Conservation (phyloP, 2,113 vertebrate species). For the Typhlomys cinereus region DNA sequence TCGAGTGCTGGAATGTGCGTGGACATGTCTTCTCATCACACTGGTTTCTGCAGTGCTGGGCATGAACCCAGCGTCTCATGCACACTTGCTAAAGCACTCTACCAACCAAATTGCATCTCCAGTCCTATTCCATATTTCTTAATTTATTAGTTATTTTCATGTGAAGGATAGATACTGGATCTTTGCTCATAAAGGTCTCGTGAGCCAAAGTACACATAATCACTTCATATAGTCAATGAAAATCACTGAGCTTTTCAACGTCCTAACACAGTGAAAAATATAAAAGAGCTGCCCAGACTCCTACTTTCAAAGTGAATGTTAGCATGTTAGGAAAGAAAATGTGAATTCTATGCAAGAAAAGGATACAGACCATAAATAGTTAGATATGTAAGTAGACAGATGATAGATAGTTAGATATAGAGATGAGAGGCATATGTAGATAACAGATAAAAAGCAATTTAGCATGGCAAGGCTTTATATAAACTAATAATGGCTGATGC, state of each 20-base stretch:
- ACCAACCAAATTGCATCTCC: background rate
- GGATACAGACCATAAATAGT: background rate
- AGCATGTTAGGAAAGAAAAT: background rate
- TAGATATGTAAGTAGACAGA: background rate
- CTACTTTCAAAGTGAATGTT: slow-evolving; percentile 29
- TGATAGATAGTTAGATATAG: background rate
- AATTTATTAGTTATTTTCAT: background rate
- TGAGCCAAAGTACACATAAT: background rate
- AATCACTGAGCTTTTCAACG: background rate
- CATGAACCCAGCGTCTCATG: background rate
- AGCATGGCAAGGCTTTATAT: background rate
- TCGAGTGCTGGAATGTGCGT: background rate
- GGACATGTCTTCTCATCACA: background rate
- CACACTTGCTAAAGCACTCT: background rate
- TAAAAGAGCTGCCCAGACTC: background rate
- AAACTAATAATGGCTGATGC: background rate
- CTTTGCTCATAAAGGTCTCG: slow-evolving; percentile 25
- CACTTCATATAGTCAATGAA: background rate
- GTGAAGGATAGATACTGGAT: background rate
- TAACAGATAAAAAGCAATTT: background rate
- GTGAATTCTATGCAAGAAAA: background rate
- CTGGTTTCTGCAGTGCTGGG: background rate
- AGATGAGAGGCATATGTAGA: too few relatives aligned
- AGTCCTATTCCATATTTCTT: background rate
- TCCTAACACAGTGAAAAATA: slow-evolving; percentile 20